Evolutionary conservation across 2,797 vertebrate genomes (phyloP), one percentile per base, ranked within the genome.

Genomic region (Dicrostonyx torquatus): DNA sequence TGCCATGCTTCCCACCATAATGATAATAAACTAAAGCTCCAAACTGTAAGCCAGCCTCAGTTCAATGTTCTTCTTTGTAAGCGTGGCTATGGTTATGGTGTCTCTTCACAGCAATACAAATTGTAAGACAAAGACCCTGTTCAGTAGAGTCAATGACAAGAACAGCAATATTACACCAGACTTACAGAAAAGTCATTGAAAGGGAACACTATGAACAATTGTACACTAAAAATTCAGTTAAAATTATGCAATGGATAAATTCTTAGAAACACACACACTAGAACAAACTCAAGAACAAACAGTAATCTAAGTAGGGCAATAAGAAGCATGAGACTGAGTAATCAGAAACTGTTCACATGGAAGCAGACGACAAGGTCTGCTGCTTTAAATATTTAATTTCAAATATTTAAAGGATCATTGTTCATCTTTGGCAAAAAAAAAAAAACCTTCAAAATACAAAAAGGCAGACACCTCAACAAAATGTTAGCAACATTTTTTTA

Each of bases 321-420:
- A 76, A 79, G 13, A 90, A 86, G 37, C 40, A 26, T 43, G 15
- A 85, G 4, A 86, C 40, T 50, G 20, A 60, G 45, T 72, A 43
- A 78, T 89, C 6, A 58, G 84, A 89, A 95, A 34, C 73, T 64
- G 64, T 29, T 64, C 43, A 82, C 37, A 70, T 77, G 11, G 24
- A 45, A 15, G 14, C 43, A 84, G 53, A 62, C 48, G 6, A 50
- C 11, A 91, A 31, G 6, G 58, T 66, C 43, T 90, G 53, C 64
- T 60, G 14, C 18, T 18, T 82, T 93, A 62, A 79, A 20, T 93
- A 78, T 78, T 50, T 62, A 31, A 77, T 83, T 53, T 78, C 40
- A 87, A 93, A 93, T 22, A 83, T 89, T 93, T 86, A 58, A 73
- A 86, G 62, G 86, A 89, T 82, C 77, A 95, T 86, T 2, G 85